phyloP scores from a whole-genome alignment of 2,113 vertebrate species.

The Cynoglossus semilaevis region DNA sequence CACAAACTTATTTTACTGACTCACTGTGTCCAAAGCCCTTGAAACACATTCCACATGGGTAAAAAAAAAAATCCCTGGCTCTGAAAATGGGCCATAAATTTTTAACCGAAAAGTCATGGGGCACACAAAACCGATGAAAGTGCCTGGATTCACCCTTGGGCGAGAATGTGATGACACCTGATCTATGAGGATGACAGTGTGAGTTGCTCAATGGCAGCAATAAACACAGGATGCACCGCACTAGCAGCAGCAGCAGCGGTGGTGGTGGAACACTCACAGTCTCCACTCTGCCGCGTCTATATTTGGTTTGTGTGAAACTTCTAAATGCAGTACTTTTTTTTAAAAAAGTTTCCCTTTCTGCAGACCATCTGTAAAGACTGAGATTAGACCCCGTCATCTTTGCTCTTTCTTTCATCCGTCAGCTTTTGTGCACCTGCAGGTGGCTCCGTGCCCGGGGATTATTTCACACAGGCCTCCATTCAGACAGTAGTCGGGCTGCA shows the following conservation, averaged over 20 bases:
- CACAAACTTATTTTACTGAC: too few relatives aligned
- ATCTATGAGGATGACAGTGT: neutral
- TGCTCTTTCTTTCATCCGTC: neutral
- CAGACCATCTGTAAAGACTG: neutral
- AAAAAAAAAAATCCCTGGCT: too few relatives aligned
- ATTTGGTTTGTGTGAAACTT: neutral
- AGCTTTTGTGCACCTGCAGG: slow-evolving; percentile 81
- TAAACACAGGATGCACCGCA: neutral
- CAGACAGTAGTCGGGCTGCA: slow-evolving; percentile 77
- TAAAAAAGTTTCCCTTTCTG: neutral
- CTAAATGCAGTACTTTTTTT: too few relatives aligned
- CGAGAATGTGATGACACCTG: too few relatives aligned
- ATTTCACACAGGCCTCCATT: slow-evolving; percentile 82
- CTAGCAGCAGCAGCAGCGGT: neutral
- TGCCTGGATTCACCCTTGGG: too few relatives aligned
- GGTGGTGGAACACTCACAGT: too few relatives aligned
- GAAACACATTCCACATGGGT: too few relatives aligned
- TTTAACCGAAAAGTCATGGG: too few relatives aligned
- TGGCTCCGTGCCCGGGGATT: slow-evolving; percentile 77
- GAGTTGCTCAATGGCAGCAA: neutral
- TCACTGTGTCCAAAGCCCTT: too few relatives aligned
- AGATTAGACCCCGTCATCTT: neutral
- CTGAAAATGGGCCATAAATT: too few relatives aligned
- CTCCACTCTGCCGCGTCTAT: neutral
- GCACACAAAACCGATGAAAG: too few relatives aligned